Evolutionary conservation across 2,888 invertebrate species (phyloP).

Genomic region (Notodonta ziczac): DNA sequence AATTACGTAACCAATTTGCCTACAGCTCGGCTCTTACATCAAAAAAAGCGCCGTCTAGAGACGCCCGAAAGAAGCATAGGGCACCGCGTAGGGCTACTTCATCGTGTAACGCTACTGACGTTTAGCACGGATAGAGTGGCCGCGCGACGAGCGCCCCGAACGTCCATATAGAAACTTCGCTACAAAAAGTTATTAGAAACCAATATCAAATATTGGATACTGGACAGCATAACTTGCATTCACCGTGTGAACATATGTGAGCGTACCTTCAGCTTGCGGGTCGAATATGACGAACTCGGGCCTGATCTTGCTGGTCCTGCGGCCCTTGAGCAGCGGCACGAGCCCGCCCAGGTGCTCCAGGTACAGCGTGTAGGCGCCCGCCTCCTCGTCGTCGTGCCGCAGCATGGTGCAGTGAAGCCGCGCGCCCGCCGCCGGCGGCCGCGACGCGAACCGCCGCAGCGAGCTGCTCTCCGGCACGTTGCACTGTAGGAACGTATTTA

Average conservation of each 20-base stretch:
- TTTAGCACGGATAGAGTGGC: too few species aligned
- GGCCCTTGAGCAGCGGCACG: slow-evolving; percentile 97
- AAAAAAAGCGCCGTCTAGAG: too few species aligned
- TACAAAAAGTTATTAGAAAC: too few species aligned
- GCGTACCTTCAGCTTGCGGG: slow-evolving; percentile 91
- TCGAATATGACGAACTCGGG: slow-evolving; percentile 99
- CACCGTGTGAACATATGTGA: not conserved
- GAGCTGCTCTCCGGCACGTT: slow-evolving; percentile 96
- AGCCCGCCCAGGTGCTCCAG: slow-evolving; percentile 98
- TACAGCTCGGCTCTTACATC: too few species aligned
- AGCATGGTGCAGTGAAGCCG: slow-evolving; percentile 99
- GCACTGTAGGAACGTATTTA: slow-evolving; percentile 85
- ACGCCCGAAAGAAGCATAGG: too few species aligned
- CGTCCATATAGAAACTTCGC: too few species aligned
- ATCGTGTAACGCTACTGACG: too few species aligned
- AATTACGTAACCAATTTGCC: too few species aligned
- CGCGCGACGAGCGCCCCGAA: too few species aligned
- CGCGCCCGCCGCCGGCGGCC: slow-evolving; percentile 89
- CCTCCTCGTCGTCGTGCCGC: slow-evolving; percentile 93
- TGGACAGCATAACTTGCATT: too few species aligned
- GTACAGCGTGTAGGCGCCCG: slow-evolving; percentile 94
- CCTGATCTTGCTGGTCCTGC: slow-evolving; percentile 97
- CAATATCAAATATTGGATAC: too few species aligned
- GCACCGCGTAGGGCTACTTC: too few species aligned
- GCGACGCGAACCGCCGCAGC: slow-evolving; percentile 96